Conservation (phyloP, 2,113 vertebrate genomes). For the Falco punctatus region DNA sequence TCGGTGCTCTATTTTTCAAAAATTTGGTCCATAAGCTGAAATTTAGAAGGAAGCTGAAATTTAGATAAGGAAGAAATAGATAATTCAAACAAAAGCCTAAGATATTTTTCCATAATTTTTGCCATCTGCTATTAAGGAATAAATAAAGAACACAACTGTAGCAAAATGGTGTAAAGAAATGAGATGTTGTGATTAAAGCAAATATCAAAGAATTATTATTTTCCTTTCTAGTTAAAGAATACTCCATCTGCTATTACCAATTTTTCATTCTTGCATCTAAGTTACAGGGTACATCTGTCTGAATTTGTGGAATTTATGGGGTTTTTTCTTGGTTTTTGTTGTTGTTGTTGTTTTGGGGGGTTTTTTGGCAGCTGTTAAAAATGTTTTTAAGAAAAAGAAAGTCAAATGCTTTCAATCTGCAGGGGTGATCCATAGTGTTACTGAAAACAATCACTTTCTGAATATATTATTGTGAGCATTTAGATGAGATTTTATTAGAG, state of each 20-base stretch:
- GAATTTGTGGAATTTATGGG: background rate
- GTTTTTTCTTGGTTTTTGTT: background rate
- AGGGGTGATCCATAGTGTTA: background rate
- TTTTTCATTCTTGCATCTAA: background rate
- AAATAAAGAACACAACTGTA: background rate
- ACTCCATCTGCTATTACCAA: background rate
- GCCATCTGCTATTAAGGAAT: background rate
- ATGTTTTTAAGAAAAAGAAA: background rate
- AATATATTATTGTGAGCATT: background rate
- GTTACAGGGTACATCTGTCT: background rate
- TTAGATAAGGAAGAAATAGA: background rate
- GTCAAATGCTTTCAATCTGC: background rate
- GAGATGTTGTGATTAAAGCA: background rate
- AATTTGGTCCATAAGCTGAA: background rate
- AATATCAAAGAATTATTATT: background rate
- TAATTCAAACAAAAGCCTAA: background rate
- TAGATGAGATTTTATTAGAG: background rate
- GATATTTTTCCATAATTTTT: background rate
- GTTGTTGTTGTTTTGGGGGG: too few relatives aligned
- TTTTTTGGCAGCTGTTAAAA: background rate
- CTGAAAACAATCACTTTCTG: background rate
- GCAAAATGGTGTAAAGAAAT: background rate
- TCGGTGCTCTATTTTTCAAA: background rate
- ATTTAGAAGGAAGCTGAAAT: background rate
- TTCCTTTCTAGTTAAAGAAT: background rate